phyloP scores from a whole-genome alignment of 2,888 invertebrate species.

The Ceratothoa steindachneri region DNA sequence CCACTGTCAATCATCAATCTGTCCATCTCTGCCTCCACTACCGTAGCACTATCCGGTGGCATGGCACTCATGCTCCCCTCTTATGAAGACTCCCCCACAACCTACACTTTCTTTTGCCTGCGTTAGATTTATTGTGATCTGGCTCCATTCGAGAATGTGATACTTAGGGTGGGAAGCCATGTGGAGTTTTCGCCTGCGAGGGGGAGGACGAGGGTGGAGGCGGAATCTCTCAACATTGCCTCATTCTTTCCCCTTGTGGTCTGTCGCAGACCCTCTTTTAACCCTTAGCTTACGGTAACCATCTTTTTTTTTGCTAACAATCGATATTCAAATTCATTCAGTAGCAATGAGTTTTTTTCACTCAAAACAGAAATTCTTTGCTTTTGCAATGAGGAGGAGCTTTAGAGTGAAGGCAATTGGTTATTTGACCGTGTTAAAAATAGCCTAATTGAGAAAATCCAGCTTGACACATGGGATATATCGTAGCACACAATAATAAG shows the following conservation, averaged over 20 bases:
- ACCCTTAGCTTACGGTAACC: not conserved
- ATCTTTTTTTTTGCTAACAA: not conserved
- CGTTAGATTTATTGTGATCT: not conserved
- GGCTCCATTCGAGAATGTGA: not conserved
- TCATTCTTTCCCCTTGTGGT: not conserved
- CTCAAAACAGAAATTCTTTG: not conserved
- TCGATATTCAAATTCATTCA: not conserved
- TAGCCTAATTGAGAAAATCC: too few species aligned
- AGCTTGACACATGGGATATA: too few species aligned
- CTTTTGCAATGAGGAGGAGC: too few species aligned
- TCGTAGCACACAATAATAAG: too few species aligned
- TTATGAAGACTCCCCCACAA: not conserved
- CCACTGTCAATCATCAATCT: not conserved
- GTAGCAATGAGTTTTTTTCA: not conserved
- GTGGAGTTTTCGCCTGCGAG: not conserved
- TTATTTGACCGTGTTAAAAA: too few species aligned
- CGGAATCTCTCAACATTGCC: not conserved
- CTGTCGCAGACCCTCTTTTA: not conserved
- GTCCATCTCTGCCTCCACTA: not conserved
- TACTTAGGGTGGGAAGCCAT: not conserved
- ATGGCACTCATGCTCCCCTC: too few species aligned
- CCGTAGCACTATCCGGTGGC: too few species aligned
- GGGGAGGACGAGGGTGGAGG: too few species aligned
- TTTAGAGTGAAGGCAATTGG: too few species aligned
- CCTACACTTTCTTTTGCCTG: not conserved